phyloP scores from a whole-genome alignment of 64 coral and sea anemone species.

The Dendrophyllia cribrosa region DNA sequence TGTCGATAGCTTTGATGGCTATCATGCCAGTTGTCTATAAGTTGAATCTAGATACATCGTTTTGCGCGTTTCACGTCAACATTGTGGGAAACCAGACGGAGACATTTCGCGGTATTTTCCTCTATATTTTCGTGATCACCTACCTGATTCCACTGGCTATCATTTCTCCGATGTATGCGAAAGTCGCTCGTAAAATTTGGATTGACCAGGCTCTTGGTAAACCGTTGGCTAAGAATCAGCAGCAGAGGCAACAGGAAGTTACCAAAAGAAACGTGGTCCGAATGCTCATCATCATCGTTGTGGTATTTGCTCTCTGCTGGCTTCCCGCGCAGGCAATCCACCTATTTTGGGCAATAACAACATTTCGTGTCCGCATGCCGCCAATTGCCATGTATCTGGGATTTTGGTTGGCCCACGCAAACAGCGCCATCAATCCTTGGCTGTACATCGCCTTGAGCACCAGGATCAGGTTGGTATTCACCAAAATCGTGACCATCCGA shows the following conservation, averaged over 20 bases:
- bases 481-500: background rate
- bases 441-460: conserved; percentile 33
- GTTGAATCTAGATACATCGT: background rate
- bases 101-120: background rate
- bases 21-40: background rate
- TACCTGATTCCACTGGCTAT: conserved; percentile 41
- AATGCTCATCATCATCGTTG: conserved; percentile 56
- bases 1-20: conserved; percentile 24
- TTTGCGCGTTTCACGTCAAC: background rate
- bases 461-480: background rate
- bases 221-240: background rate
- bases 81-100: background rate
- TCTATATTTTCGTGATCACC: conserved; percentile 26
- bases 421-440: conserved; percentile 55
- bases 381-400: background rate
- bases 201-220: conserved; percentile 44
- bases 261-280: conserved; percentile 17
- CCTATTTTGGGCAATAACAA: background rate
- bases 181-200: conserved; percentile 44
- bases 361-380: no score
- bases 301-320: conserved; percentile 50
- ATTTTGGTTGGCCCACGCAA: conserved; percentile 25
- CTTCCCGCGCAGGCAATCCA: conserved; percentile 51
- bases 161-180: conserved; percentile 33
- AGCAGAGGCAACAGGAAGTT: background rate